These are phyloP conservation scores for Microctonus brassicae DNA, from an alignment of 2,888 invertebrate species.

Conservation along the genomic window DNA sequence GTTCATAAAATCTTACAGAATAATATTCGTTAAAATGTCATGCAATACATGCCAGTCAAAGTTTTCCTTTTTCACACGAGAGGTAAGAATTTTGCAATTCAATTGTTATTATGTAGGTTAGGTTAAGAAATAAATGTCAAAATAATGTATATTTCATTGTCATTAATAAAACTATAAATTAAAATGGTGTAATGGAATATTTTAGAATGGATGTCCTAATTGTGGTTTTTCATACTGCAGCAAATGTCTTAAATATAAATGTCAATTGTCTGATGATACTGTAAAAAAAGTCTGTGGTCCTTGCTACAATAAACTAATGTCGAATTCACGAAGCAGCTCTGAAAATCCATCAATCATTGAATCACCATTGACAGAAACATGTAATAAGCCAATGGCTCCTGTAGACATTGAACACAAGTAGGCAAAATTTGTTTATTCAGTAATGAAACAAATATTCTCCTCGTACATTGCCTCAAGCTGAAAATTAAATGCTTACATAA, in stretches of 20 bases:
- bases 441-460: background rate
- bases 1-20: background rate
- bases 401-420: conserved; percentile 60
- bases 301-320: conserved; percentile 69
- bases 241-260: conserved; percentile 83
- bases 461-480: no score
- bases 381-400: conserved; percentile 50
- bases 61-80: conserved; percentile 80
- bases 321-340: conserved; percentile 39
- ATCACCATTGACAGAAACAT: conserved; percentile 39
- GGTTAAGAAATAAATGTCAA: conserved; percentile 28
- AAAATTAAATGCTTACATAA: no score
- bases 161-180: conserved; percentile 30
- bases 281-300: conserved; percentile 78
- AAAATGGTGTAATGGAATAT: conserved; percentile 22
- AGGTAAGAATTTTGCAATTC: conserved; percentile 71
- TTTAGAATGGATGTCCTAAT: conserved; percentile 84
- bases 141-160: conserved; percentile 13
- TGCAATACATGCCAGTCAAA: conserved; percentile 81
- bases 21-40: conserved; percentile 72
- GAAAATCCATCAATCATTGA: conserved; percentile 38
- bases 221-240: conserved; percentile 89
- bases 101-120: conserved; percentile 5
- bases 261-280: conserved; percentile 75
- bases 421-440: conserved; percentile 7